Percentiles rank a stretch among this genome's conserved stretches.
These are phyloP conservation scores for Zosterops pallidus DNA, from an alignment of 2,113 vertebrate species.

Conservation along the genomic window DNA sequence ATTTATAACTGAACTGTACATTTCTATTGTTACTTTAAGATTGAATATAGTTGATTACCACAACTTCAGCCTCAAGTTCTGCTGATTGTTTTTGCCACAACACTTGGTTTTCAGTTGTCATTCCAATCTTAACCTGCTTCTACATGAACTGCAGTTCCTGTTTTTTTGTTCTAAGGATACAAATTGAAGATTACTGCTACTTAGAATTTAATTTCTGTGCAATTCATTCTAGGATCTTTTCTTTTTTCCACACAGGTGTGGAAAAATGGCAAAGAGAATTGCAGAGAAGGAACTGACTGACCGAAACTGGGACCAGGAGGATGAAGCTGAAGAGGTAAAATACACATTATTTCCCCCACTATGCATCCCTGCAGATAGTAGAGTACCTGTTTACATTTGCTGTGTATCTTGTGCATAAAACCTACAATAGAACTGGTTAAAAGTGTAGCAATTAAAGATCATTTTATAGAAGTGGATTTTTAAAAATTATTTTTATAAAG, in stretches of 20 bases:
- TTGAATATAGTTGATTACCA: neutral
- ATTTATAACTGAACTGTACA: neutral
- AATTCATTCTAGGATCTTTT: neutral
- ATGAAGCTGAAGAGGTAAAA: slow-evolving; percentile 92
- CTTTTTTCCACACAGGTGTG: neutral
- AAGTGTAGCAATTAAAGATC: neutral
- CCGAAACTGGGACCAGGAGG: slow-evolving; percentile 97
- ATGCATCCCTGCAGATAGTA: neutral
- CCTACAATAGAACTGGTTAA: neutral
- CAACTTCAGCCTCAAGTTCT: neutral
- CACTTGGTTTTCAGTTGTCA: neutral
- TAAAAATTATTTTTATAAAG: neutral
- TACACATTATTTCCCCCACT: rapidly evolving
- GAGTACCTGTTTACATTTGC: neutral
- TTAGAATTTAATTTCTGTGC: neutral
- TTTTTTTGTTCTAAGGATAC: neutral
- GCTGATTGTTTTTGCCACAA: neutral
- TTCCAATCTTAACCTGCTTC: neutral
- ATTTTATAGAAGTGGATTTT: neutral
- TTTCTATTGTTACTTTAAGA: neutral
- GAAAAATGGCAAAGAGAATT: slow-evolving; percentile 91
- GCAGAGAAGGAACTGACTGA: slow-evolving; percentile 97
- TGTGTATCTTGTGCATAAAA: neutral
- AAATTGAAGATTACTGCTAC: neutral
- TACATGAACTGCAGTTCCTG: neutral